Base-by-base conservation (phyloP, 2,797 vertebrate species). In the Pseudopleuronectes americanus region DNA sequence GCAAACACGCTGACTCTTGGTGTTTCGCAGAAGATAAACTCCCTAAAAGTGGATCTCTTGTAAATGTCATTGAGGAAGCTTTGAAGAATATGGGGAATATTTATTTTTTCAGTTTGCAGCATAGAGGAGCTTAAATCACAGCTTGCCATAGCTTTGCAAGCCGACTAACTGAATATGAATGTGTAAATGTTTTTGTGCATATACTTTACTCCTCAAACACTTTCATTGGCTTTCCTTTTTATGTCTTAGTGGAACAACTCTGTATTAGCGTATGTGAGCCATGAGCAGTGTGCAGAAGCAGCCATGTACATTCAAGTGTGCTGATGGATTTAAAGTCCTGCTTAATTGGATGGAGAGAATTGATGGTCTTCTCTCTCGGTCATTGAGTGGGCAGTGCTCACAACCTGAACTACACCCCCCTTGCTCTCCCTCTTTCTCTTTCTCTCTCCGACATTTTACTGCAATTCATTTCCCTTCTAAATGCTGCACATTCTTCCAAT, bases 371-470 rank as follows among this genome's bases (percentile, higher is more conserved):
- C 57, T 80, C 60, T 69, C 62, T 58, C 63, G 52, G 77, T 72
- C 70, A 81, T 59, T 69, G 66, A 77, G 80, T 82, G 71, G 83
- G 72, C 66, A 68, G 66, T 64, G 56, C 62, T 78, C 66, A 82
- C 60, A 73, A 68, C 71, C 69, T 74, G 13, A 49, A 52, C 38
- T 23, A 9, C 47, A 38, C 14, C 24, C 53, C 64, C 53, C 4
- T 43, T 16, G n/a, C 23, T 38, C 64, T n/a, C 38, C 31, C 71
- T 24, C 33, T 41, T 10, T 17, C 48, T 31, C 64, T 69, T 56
- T 43, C 47, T 57, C 57, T 85, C 47, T 16, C 57, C 84, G 84
- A 82, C 87, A 85, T 90, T 88, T 90, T 78, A 86, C 81, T 83
- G 71, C 62, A 66, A 55, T 74, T 85, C 68, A 70, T 81, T 77